Percentiles rank a stretch among this genome's conserved stretches.
Conservation (phyloP, 2,888 invertebrate genomes). For the Synanthedon myopaeformis region DNA sequence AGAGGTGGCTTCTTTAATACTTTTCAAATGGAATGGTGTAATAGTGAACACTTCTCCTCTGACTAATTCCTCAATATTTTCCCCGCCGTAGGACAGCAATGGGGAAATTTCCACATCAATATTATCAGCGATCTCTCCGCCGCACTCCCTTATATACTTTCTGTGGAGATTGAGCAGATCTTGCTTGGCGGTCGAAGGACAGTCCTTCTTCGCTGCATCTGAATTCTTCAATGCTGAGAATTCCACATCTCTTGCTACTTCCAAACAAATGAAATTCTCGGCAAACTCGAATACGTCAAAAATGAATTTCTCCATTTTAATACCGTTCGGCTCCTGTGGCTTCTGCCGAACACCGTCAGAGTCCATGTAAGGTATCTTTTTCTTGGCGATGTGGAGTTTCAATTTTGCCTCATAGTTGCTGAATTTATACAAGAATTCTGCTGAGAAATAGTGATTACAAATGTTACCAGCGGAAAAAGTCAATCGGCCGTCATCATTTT, state of each 20-base stretch:
- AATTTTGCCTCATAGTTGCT: conserved; percentile 81
- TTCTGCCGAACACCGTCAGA: conserved; percentile 75
- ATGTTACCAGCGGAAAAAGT: conserved; percentile 97
- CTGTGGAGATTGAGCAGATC: conserved; percentile 83
- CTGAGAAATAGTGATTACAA: conserved; percentile 96
- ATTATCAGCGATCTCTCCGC: conserved; percentile 77
- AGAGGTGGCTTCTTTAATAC: conserved; percentile 38
- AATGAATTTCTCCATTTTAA: conserved; percentile 99
- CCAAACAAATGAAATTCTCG: conserved; percentile 91
- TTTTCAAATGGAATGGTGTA: conserved; percentile 72
- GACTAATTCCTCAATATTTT: conserved; percentile 79
- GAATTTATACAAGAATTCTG: conserved; percentile 84
- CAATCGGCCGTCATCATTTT: conserved; percentile 81
- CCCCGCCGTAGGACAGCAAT: conserved; percentile 89
- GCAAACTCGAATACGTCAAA: conserved; percentile 98
- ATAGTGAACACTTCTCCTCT: conserved; percentile 75
- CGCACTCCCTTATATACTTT: conserved; percentile 83
- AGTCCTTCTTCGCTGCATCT: conserved; percentile 88
- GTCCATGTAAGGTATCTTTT: conserved; percentile 93
- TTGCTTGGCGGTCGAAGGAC: conserved; percentile 86
- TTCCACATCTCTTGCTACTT: conserved; percentile 90
- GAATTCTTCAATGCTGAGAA: conserved; percentile 98
- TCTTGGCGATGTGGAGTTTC: conserved; percentile 94
- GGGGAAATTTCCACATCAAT: conserved; percentile 93
- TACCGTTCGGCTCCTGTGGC: conserved; percentile 91